Conservation (phyloP, 2,888 invertebrate genomes). For the Lepidocyrtoides sp. region DNA sequence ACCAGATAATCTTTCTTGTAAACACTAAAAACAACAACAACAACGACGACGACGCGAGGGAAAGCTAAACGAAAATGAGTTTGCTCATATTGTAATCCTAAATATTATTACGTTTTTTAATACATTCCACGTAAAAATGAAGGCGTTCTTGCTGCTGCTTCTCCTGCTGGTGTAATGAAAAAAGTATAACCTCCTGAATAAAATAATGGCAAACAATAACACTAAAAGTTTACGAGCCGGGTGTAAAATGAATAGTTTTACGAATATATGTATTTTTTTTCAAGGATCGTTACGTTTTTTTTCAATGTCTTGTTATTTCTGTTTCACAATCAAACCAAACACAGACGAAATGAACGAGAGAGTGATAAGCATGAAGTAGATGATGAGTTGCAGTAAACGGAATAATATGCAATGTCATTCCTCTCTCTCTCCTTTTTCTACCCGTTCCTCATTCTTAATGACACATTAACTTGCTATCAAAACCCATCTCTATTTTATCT, state of each 20-base stretch:
- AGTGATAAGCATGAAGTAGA: background rate
- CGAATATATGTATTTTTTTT: constrained; percentile 21
- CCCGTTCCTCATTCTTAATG: constrained; percentile 49
- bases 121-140: constrained; percentile 13
- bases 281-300: constrained; percentile 22
- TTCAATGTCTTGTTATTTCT: background rate
- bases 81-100: constrained; percentile 42
- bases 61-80: constrained; percentile 30
- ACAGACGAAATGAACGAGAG: background rate
- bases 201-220: constrained; percentile 57
- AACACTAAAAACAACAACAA: constrained; percentile 56
- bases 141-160: background rate
- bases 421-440: background rate
- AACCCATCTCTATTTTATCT: background rate
- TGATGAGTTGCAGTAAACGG: constrained; percentile 37
- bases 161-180: constrained; percentile 21
- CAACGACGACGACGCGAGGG: background rate
- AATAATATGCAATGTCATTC: constrained; percentile 30
- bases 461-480: constrained; percentile 72
- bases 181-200: constrained; percentile 45
- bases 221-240: constrained; percentile 77
- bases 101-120: constrained; percentile 39
- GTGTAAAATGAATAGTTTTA: constrained; percentile 75
- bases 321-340: background rate
- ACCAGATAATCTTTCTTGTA: constrained; percentile 69